Percentiles rank a stretch among this genome's conserved stretches.
These are phyloP conservation scores for Heliconius cydno DNA, from an alignment of 2,888 invertebrate genomes.

Conservation along the genomic window DNA sequence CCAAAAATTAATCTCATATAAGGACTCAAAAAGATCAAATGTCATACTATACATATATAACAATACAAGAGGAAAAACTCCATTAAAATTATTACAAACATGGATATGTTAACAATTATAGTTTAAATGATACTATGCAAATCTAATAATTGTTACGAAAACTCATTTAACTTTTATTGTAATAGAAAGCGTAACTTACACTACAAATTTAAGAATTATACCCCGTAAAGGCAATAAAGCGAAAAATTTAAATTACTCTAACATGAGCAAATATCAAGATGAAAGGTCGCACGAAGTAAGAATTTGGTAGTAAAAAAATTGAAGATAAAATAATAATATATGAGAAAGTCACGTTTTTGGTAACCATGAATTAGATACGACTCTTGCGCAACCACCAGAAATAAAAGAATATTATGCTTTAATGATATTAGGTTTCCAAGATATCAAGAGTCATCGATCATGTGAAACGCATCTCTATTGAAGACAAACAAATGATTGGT, in stretches of 20 bases:
- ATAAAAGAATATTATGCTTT: conserved; percentile 41
- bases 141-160: conserved; percentile 18
- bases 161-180: conserved; percentile 23
- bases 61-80: background rate
- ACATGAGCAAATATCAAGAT: conserved; percentile 22
- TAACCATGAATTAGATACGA: conserved; percentile 33
- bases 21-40: too few relatives aligned
- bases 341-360: conserved; percentile 37
- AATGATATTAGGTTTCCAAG: conserved; percentile 34
- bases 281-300: conserved; percentile 6
- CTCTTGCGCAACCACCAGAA: conserved; percentile 39
- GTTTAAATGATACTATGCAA: background rate
- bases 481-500: conserved; percentile 24
- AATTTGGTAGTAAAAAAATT: conserved; percentile 15
- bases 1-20: too few relatives aligned
- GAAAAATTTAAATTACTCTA: conserved; percentile 64
- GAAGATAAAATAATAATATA: conserved; percentile 30
- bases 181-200: conserved; percentile 74
- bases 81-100: conserved; percentile 5
- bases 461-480: conserved; percentile 32
- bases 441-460: conserved; percentile 30
- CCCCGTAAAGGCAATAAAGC: conserved; percentile 74
- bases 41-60: too few relatives aligned
- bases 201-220: conserved; percentile 68
- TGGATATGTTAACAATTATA: background rate